Evolutionary conservation across 2,888 invertebrate genomes (phyloP), one percentile per base, ranked within the genome.

Genomic region (Hermaeophaga mercurialis): DNA sequence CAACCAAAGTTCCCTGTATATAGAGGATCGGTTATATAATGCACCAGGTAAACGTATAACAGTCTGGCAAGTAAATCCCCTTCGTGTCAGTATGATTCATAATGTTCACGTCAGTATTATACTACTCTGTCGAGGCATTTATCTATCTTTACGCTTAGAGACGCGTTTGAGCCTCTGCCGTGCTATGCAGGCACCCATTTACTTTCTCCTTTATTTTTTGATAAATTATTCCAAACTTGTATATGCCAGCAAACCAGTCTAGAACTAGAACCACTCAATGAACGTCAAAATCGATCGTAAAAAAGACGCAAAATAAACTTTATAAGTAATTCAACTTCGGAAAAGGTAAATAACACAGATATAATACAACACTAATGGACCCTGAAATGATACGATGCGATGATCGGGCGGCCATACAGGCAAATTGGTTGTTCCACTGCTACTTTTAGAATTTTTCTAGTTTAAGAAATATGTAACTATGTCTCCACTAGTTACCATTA

Each of bases 71-170:
- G 62, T 65, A 72, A 73, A 72, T 71, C 71, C 62, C 63, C 60
- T 12, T 12, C 43, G 60, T 70, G 71, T 72, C 73, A 70, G 66
- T 70, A 69, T 73, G 73, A 73, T 72, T 73, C 73, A 73, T 73
- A 72, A 71, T 72, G 69, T 70, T 67, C 69, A 63, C 68, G 67
- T 70, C 70, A 70, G 67, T 14, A 14, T 72, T 72, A 72, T 71
- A 70, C 71, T 66, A 63, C 57, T 66, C 71, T 71, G 72, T 71
- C 73, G 69, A 64, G 66, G 66, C 65, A 65, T 69, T 71, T 69
- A 72, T 72, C 71, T 66, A 70, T 73, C 72, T 24, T 26, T 12
- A 43, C 24, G 24, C 22, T 39, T 31, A 8, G 39, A 39, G 39
- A 19, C 39, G 39, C 19, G 7, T 22, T 22, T 19, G 18, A 39